Evolutionary conservation across 35 echinoderm and acorn worm species (phyloP).

Genomic region (Hemicentrotus pulcherrimus): DNA sequence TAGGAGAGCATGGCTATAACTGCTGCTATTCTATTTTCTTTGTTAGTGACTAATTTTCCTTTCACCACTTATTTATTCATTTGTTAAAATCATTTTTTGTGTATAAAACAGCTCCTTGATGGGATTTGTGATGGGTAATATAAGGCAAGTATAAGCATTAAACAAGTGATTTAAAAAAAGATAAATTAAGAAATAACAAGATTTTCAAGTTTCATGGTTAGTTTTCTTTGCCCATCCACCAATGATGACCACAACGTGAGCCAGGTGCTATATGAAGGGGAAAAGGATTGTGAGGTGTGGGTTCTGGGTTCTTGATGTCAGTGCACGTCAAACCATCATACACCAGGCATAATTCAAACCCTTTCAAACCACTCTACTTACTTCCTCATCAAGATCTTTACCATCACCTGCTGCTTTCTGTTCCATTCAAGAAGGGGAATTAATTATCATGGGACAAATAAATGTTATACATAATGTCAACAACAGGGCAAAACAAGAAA

Average conservation of each 20-base stretch:
- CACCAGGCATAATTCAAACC: neutral
- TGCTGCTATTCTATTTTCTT: neutral
- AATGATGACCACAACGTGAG: neutral
- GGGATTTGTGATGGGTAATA: neutral
- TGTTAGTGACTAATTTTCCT: neutral
- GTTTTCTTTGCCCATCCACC: neutral
- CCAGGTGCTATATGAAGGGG: neutral
- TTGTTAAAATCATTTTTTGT: neutral
- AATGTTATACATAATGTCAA: neutral
- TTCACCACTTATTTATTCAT: neutral
- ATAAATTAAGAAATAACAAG: neutral
- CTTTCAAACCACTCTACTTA: slow-evolving; percentile 43
- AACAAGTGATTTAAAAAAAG: neutral
- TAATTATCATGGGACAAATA: slow-evolving; percentile 25
- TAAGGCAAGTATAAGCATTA: neutral
- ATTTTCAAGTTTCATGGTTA: neutral
- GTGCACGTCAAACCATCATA: slow-evolving; percentile 42
- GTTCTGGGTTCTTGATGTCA: slow-evolving; percentile 6
- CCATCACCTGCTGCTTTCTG: slow-evolving; percentile 48
- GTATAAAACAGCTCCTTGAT: neutral
- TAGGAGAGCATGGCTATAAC: neutral
- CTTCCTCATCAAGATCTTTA: slow-evolving; percentile 50
- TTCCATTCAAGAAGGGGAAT: slow-evolving; percentile 27
- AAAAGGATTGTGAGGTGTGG: neutral
- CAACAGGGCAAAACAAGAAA: neutral